These are phyloP conservation scores for Chironomus striatipennis DNA, from an alignment of 1,140 invertebrate genomes.

Conservation along the genomic window DNA sequence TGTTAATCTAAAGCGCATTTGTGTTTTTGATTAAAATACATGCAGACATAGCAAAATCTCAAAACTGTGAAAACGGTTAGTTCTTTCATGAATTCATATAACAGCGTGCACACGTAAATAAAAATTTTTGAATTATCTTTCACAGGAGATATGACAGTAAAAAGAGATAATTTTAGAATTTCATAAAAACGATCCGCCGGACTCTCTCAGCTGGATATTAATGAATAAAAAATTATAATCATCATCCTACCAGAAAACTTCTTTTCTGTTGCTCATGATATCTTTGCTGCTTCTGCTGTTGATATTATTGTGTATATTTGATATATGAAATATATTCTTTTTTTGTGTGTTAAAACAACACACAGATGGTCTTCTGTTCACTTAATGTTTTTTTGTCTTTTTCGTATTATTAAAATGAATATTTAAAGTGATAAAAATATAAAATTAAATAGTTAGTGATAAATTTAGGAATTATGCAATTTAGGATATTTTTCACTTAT, in stretches of 20 bases:
- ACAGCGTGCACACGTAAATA: no score
- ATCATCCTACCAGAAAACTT: slow-evolving; percentile 19
- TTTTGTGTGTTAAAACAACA: background rate
- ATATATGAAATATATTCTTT: background rate
- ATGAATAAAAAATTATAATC: slow-evolving; percentile 23
- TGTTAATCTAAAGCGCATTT: no score
- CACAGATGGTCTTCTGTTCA: background rate
- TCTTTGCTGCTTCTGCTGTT: background rate
- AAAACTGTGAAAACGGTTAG: no score
- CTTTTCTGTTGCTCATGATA: background rate
- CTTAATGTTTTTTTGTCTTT: no score
- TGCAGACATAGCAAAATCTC: no score
- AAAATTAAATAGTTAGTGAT: background rate
- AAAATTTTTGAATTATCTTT: no score
- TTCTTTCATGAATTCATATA: no score
- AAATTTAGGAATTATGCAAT: no score
- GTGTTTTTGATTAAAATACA: no score
- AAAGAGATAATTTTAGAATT: slow-evolving; percentile 10
- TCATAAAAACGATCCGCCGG: background rate
- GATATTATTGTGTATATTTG: background rate
- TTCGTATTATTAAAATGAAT: no score
- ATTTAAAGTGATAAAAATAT: no score
- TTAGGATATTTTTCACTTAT: no score
- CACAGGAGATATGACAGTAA: background rate
- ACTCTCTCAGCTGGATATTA: slow-evolving; percentile 21